Evolutionary conservation across 2,797 vertebrate genomes (phyloP).

Genomic region (Onychomys leucogaster): DNA sequence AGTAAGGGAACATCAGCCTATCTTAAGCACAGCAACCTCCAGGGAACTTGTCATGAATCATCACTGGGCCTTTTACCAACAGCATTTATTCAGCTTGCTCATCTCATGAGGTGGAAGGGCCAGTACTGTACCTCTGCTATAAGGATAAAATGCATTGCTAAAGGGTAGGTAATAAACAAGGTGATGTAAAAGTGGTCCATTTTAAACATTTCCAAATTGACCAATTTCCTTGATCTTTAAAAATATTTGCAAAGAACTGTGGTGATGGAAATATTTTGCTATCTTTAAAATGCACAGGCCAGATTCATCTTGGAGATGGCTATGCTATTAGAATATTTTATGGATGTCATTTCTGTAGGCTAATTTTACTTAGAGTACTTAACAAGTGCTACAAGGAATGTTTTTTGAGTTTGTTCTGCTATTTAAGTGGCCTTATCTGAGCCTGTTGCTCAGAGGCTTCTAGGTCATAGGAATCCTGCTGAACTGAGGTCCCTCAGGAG

Average conservation of each 20-base stretch:
- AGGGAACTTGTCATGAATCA: not conserved
- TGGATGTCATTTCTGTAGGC: conserved; percentile 75
- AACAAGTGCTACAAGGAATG: conserved; percentile 62
- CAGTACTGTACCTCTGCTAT: not conserved
- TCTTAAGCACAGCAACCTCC: conserved; percentile 39
- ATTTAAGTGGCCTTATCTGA: conserved; percentile 46
- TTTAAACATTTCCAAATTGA: conserved; percentile 81
- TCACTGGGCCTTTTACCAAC: conserved; percentile 21
- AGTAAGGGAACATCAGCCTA: not conserved
- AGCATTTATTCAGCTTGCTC: conserved; percentile 23
- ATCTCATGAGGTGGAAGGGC: not conserved
- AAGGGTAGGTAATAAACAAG: conserved; percentile 68
- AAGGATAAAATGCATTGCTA: conserved; percentile 69
- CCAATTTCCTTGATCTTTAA: conserved; percentile 78
- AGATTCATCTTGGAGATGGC: conserved; percentile 75
- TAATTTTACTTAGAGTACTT: conserved; percentile 69
- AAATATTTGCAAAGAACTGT: conserved; percentile 67
- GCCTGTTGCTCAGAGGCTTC: not conserved
- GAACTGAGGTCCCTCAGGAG: not conserved
- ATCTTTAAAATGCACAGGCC: conserved; percentile 76
- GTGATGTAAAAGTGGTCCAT: conserved; percentile 69
- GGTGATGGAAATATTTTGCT: conserved; percentile 70
- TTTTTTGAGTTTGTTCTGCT: conserved; percentile 58
- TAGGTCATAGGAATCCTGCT: not conserved
- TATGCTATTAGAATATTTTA: conserved; percentile 78